Conservation (phyloP, 1,140 invertebrate species). For the Zophobas atratus region DNA sequence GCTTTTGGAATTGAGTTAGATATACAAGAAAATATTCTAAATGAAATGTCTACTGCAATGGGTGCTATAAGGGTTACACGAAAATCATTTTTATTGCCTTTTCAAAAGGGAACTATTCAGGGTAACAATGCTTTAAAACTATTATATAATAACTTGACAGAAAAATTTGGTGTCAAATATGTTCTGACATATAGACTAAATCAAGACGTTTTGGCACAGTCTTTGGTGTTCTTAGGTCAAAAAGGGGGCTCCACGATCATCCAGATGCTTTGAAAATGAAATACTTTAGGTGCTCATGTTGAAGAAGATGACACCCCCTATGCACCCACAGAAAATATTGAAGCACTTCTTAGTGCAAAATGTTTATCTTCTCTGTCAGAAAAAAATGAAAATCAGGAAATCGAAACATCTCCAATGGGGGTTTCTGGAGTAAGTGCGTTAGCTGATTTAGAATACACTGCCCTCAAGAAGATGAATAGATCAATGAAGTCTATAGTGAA, state of each 20-base stretch:
- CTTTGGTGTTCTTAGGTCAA: conserved; percentile 50
- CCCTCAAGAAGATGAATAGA: neutral
- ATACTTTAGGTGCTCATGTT: conserved; percentile 32
- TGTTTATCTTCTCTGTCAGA: neutral
- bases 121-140: conserved; percentile 16
- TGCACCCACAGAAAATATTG: neutral
- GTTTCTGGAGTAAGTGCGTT: neutral
- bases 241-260: conserved; percentile 48
- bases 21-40: neutral
- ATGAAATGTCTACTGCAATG: conserved; percentile 12
- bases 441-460: neutral
- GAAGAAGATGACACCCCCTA: conserved; percentile 14
- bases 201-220: conserved; percentile 61
- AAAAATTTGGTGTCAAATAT: neutral
- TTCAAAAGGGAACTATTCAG: conserved; percentile 11
- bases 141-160: neutral
- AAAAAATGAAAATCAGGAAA: neutral
- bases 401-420: neutral
- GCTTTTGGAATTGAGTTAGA: conserved; percentile 8
- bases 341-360: neutral
- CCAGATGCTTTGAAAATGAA: conserved; percentile 56
- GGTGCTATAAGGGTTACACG: neutral
- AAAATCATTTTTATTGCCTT: conserved; percentile 9
- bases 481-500: neutral
- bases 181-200: conserved; percentile 50